Evolutionary conservation across 2,113 vertebrate genomes (phyloP).

Genomic region (Grammomys surdaster): DNA sequence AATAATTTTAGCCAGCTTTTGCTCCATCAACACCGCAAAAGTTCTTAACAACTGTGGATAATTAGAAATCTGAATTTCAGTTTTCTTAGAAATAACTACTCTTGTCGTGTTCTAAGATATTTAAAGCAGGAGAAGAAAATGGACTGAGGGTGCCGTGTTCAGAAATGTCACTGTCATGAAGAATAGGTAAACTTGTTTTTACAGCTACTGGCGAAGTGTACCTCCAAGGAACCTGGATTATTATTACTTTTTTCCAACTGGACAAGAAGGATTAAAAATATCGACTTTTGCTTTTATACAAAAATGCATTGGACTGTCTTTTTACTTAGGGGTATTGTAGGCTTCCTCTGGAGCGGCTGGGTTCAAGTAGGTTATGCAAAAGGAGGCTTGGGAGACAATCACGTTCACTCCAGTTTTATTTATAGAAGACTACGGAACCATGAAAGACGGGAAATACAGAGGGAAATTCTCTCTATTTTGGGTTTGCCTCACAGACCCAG

Average conservation of each 20-base stretch:
- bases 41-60: conserved; percentile 88
- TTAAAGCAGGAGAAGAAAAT: conserved; percentile 86
- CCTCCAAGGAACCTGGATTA: conserved; percentile 83
- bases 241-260: conserved; percentile 56
- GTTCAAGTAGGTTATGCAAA: conserved; percentile 92
- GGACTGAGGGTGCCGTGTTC: conserved; percentile 84
- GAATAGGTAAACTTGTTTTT: conserved; percentile 88
- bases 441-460: conserved; percentile 98
- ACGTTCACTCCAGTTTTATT: conserved; percentile 99
- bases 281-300: conserved; percentile 84
- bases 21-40: conserved; percentile 88
- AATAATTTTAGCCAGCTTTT: conserved; percentile 85
- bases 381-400: conserved; percentile 95
- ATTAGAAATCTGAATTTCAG: conserved; percentile 88
- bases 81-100: conserved; percentile 88
- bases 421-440: conserved; percentile 98
- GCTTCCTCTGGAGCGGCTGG: conserved; percentile 94
- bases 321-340: conserved; percentile 89
- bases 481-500: conserved; percentile 98
- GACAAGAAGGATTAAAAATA: conserved; percentile 77
- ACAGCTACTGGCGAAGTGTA: conserved; percentile 84
- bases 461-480: conserved; percentile 99
- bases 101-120: conserved; percentile 87
- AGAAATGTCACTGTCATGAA: conserved; percentile 89
- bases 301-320: conserved; percentile 92